Evolutionary conservation across 2,113 vertebrate genomes (phyloP).

Genomic region (Labeo rohita): DNA sequence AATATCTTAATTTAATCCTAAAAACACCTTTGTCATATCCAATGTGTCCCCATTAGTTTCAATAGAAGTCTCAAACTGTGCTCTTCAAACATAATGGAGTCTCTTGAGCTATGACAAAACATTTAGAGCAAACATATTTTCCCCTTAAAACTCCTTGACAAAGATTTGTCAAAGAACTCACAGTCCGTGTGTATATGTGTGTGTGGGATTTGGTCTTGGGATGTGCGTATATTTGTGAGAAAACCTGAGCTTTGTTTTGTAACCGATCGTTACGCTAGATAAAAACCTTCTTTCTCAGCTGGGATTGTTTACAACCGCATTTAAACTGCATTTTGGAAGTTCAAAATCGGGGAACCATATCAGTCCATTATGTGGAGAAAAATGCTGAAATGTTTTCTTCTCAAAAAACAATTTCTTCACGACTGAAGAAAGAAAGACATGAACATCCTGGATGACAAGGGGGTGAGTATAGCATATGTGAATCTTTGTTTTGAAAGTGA

Average conservation of each 20-base stretch:
- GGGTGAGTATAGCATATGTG: too few species aligned
- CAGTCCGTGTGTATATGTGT: neutral
- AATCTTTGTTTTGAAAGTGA: too few species aligned
- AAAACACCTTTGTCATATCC: neutral
- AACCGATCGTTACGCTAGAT: too few species aligned
- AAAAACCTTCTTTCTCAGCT: too few species aligned
- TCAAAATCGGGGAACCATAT: too few species aligned
- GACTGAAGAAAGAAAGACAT: too few species aligned
- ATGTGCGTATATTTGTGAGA: neutral
- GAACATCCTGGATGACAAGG: too few species aligned
- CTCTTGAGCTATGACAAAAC: neutral
- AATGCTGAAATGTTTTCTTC: too few species aligned
- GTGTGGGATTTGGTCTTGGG: neutral
- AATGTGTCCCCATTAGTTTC: neutral
- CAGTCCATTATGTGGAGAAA: too few species aligned
- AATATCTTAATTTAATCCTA: neutral
- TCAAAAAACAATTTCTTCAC: too few species aligned
- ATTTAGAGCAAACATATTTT: neutral
- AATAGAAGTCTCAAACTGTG: neutral
- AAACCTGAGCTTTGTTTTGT: conserved; percentile 8
- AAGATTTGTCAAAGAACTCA: neutral
- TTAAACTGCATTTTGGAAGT: too few species aligned
- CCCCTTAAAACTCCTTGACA: neutral
- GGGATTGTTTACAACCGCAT: too few species aligned
- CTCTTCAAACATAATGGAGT: neutral